Evolutionary conservation across 2,113 vertebrate genomes (phyloP), one percentile per base, ranked within the genome.

Genomic region (Todiramphus chloris): DNA sequence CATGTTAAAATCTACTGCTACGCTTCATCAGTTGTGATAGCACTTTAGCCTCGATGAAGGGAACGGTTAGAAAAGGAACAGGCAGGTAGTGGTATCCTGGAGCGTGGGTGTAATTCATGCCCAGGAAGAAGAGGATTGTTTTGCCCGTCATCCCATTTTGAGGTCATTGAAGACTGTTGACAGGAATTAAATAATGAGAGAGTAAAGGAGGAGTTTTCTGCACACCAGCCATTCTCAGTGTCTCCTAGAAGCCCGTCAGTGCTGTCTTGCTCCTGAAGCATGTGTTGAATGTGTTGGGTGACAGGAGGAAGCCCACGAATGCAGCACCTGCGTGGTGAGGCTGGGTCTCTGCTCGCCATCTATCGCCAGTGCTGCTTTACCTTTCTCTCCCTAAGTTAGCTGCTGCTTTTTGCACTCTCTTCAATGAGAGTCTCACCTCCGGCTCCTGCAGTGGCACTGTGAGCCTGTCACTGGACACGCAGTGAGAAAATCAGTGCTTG

Each of bases 211-310:
- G 59, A 84, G 25, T 50, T 58, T 70, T 35, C 62, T 82, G 69
- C 59, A 68, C 60, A 28, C 2, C 51, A 85, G 33, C 15, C 27
- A 51, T 43, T 31, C 33, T n/a, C 43, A 41, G 62, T 27, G 62
- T 50, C 37, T 63, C 16, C 20, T 16, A 10, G 60, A 33, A 85
- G 46, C 35, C 43, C 60, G 25, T 64, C 63, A 18, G 16, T 35
- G 10, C 31, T 69, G 53, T 35, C 48, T 27, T 56, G 63, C 9
- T 48, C 33, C 46, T 87, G 73, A 53, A 70, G 41, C 9, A 2
- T 9, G 17, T 48, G 75, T 30, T 1, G 2, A 9, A 7, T 2
- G 0, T 18, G 12, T 0, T 59, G 67, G 35, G 16, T 44, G 59
- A 10, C 10, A 17, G 64, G 55, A 60, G 24, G 55, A 58, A 39